Base-by-base conservation (phyloP, 23 tunicate genomes). In the Phallusia fumigata region DNA sequence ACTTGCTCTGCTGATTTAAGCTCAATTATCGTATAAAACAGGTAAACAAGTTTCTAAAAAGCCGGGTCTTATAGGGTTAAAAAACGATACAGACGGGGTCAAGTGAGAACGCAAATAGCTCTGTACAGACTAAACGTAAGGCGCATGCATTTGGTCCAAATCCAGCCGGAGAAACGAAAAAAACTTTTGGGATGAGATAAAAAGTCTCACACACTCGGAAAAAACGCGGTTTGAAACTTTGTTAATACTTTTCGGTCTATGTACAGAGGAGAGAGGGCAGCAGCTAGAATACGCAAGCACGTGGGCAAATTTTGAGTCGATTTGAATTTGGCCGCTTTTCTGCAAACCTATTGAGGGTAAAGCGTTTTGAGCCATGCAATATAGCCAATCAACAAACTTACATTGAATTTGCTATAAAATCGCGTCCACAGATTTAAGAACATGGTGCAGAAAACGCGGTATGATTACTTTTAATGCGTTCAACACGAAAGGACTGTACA, bases 201-300 rank as follows among this genome's bases (percentile, higher is more conserved):
- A 13, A 58, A 58, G 15, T 6, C 13, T 58, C 15, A 58, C 16
- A 24, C 3, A 8, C 15, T 22, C 28, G 69, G 15, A 22, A n/a
- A 24, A 58, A 58, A 58, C 47, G 47, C 47, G 47, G 47, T 2
- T 58, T 58, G 69, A 58, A 58, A 58, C 69, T 58, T 58, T 58
- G 69, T 58, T 58, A 58, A 58, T 58, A 58, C 69, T 58, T 21
- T 58, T 58, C 69, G 69, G 69, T 58, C 16, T 58, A 58, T 58
- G 13, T 58, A 58, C 69, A 58, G 8, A 24, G 28, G 1, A 58
- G 13, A 58, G 1, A 58, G 15, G 69, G 69, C 69, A 24, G 69
- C 69, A 58, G 69, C 69, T 21, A 16, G 28, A 21, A 58, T 58
- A 58, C 11, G 69, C 69, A 58, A 58, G 69, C 69, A 58, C 28